Percentiles rank a stretch among this genome's conserved stretches.
phyloP scores from a whole-genome alignment of 1,140 invertebrate species.

The Pantala flavescens region DNA sequence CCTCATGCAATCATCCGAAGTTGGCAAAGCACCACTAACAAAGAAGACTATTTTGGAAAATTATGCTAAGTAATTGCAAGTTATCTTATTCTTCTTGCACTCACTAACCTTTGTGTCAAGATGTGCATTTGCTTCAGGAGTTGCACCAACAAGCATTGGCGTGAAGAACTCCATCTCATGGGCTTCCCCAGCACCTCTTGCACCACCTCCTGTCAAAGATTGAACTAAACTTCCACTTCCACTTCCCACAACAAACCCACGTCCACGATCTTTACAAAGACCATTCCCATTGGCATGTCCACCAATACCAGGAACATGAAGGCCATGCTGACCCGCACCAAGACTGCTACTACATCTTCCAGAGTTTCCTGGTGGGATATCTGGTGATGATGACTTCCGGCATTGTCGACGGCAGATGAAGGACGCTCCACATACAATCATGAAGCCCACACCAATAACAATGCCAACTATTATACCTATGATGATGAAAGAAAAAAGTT shows the following conservation, averaged over 20 bases:
- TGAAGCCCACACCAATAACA: constrained; percentile 29
- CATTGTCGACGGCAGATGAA: constrained; percentile 31
- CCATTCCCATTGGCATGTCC: constrained; percentile 26
- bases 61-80: too few species aligned
- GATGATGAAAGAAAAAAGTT: constrained; percentile 17
- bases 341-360: not conserved
- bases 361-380: not conserved
- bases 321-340: not conserved
- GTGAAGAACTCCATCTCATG: constrained; percentile 35
- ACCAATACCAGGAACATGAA: constrained; percentile 16
- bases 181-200: constrained; percentile 21
- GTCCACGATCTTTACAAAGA: constrained; percentile 16
- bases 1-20: too few species aligned
- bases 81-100: too few species aligned
- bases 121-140: constrained; percentile 28
- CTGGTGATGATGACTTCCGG: constrained; percentile 24
- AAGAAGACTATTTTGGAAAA: too few species aligned
- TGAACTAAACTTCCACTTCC: not conserved
- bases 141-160: constrained; percentile 29
- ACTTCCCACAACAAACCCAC: not conserved
- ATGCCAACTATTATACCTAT: constrained; percentile 34
- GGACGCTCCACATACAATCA: constrained; percentile 31
- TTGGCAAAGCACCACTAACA: too few species aligned
- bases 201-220: not conserved
- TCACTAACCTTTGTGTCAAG: constrained; percentile 37